phyloP scores from a whole-genome alignment of 1,140 invertebrate genomes.

The Acromyrmex heyeri region DNA sequence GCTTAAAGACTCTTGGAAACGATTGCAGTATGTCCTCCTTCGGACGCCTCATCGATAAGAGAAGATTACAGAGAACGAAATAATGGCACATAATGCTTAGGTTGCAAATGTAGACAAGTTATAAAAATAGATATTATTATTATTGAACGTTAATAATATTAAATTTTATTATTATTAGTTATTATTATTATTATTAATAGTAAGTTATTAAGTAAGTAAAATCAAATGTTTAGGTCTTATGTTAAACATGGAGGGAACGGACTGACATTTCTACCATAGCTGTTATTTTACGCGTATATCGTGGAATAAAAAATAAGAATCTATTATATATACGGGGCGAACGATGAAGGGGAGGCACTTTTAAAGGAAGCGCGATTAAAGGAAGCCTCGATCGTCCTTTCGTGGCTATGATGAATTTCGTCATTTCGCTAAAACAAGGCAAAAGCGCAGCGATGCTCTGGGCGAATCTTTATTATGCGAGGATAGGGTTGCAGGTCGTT shows the following conservation, averaged over 20 bases:
- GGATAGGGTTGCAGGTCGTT: conserved; percentile 76
- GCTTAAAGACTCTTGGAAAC: conserved; percentile 50
- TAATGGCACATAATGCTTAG: conserved; percentile 8
- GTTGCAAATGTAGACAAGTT: background rate
- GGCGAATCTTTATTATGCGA: conserved; percentile 79
- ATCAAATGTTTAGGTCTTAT: background rate
- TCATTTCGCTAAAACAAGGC: conserved; percentile 75
- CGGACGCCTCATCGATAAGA: background rate
- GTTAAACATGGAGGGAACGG: background rate
- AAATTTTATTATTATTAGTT: conserved; percentile 11
- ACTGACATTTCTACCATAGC: background rate
- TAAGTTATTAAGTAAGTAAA: background rate
- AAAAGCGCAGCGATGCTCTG: conserved; percentile 71
- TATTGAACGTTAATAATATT: conserved; percentile 1
- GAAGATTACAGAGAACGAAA: conserved; percentile 16
- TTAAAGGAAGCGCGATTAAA: conserved; percentile 34
- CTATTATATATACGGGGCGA: background rate
- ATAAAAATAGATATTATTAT: background rate
- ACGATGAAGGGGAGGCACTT: background rate
- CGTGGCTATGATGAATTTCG: conserved; percentile 71
- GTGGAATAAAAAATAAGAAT: background rate
- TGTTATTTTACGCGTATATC: conserved; percentile 1
- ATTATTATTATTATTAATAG: background rate
- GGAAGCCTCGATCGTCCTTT: conserved; percentile 61
- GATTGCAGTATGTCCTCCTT: conserved; percentile 17